These are phyloP conservation scores for Apodemus agrarius DNA, from an alignment of 2,797 vertebrate species.

Conservation along the genomic window DNA sequence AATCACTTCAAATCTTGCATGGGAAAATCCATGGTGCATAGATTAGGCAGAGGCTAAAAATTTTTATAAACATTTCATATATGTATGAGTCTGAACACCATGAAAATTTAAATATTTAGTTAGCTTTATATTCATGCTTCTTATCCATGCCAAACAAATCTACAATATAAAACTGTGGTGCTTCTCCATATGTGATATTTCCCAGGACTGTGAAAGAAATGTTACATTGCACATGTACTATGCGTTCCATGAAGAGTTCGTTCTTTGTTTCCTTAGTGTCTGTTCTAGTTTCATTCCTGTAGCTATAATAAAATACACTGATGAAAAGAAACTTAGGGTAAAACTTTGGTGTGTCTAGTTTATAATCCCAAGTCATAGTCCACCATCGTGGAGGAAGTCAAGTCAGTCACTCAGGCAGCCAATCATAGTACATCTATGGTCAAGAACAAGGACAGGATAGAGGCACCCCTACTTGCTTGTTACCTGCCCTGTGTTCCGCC, in stretches of 20 bases:
- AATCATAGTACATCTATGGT: not conserved
- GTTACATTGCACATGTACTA: not conserved
- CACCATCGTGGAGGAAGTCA: not conserved
- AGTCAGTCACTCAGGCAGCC: not conserved
- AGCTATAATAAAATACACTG: not conserved
- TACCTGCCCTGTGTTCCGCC: not conserved
- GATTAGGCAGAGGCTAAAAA: not conserved
- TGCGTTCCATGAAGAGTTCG: not conserved
- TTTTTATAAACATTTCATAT: not conserved
- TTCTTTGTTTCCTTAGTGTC: not conserved
- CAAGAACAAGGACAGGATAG: not conserved
- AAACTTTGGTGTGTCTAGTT: not conserved
- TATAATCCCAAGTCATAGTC: not conserved
- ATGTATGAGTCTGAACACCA: not conserved
- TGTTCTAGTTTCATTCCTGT: not conserved
- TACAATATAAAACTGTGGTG: not conserved
- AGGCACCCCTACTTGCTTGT: not conserved
- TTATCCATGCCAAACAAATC: slow-evolving; percentile 29
- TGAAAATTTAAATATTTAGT: not conserved
- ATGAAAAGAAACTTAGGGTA: not conserved
- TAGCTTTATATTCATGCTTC: not conserved
- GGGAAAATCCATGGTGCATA: not conserved
- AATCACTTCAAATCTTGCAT: slow-evolving; percentile 13
- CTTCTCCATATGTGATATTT: not conserved
- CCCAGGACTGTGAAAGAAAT: not conserved